Percentiles rank a stretch among this genome's conserved stretches.
phyloP scores from a whole-genome alignment of 2,797 vertebrate species.

The Phylloscopus collybita region DNA sequence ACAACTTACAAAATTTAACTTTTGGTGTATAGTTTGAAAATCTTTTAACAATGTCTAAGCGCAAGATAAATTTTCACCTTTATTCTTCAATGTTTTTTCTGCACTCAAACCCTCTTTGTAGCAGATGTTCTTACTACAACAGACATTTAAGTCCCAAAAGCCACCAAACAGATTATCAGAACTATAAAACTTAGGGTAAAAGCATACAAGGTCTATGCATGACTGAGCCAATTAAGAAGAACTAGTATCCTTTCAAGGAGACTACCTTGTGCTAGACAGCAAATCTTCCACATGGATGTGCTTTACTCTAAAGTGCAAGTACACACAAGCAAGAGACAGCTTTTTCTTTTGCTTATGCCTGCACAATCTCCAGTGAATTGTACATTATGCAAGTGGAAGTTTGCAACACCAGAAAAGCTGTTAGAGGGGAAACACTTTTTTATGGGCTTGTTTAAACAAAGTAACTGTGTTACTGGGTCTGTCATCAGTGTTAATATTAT shows the following conservation, averaged over 20 bases:
- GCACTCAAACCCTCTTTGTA: not conserved
- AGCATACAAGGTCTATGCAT: not conserved
- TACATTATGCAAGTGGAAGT: constrained; percentile 1
- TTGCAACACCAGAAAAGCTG: not conserved
- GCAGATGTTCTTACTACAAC: not conserved
- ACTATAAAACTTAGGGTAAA: not conserved
- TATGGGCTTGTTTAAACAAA: constrained; percentile 40
- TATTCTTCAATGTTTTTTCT: not conserved
- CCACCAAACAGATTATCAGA: constrained; percentile 7
- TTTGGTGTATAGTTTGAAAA: not conserved
- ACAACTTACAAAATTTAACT: not conserved
- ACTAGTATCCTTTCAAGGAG: not conserved
- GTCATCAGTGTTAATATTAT: constrained; percentile 8
- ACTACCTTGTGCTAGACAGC: not conserved
- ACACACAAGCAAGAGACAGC: not conserved
- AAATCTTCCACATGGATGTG: not conserved
- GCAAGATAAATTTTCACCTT: not conserved
- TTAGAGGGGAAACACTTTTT: constrained; percentile 11
- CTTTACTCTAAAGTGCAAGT: not conserved
- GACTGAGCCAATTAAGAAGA: not conserved
- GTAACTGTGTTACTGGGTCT: constrained; percentile 16
- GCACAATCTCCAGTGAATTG: not conserved
- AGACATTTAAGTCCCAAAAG: not conserved
- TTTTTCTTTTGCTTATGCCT: not conserved
- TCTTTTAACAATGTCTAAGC: not conserved